A percentile compares a stretch with the other conserved stretches of the same genome.
phyloP scores from a whole-genome alignment of 2,888 invertebrate genomes.

The Apodemia duryi region DNA sequence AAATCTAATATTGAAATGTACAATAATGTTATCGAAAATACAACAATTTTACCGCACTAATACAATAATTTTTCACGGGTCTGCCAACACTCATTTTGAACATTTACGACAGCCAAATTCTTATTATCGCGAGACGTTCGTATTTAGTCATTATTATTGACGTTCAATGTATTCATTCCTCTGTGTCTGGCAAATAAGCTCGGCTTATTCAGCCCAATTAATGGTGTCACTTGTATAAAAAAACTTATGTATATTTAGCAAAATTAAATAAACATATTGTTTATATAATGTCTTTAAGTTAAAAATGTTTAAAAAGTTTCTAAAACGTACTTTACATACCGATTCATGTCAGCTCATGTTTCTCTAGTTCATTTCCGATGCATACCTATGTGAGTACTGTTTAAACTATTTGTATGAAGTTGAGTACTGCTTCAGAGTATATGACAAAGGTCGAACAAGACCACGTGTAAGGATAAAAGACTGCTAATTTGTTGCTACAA shows the following conservation, averaged over 20 bases:
- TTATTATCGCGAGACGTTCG: too few species aligned
- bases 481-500: slow-evolving; percentile 14
- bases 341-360: neutral
- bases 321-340: neutral
- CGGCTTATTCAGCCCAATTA: too few species aligned
- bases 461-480: slow-evolving; percentile 9
- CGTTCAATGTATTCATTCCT: too few species aligned
- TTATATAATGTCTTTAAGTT: neutral
- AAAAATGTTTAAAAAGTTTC: too few species aligned
- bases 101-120: too few species aligned
- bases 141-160: too few species aligned
- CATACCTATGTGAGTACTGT: neutral
- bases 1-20: too few species aligned
- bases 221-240: neutral
- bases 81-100: too few species aligned
- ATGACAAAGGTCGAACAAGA: neutral
- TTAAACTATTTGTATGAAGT: neutral
- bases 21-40: too few species aligned
- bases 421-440: neutral
- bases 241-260: neutral
- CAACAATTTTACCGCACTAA: too few species aligned
- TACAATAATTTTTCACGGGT: too few species aligned
- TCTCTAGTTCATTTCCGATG: neutral
- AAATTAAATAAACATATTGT: neutral
- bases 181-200: too few species aligned